Percentiles rank a stretch among this genome's conserved stretches.
phyloP scores from a whole-genome alignment of 2,113 vertebrate genomes.

The Archocentrus centrarchus region DNA sequence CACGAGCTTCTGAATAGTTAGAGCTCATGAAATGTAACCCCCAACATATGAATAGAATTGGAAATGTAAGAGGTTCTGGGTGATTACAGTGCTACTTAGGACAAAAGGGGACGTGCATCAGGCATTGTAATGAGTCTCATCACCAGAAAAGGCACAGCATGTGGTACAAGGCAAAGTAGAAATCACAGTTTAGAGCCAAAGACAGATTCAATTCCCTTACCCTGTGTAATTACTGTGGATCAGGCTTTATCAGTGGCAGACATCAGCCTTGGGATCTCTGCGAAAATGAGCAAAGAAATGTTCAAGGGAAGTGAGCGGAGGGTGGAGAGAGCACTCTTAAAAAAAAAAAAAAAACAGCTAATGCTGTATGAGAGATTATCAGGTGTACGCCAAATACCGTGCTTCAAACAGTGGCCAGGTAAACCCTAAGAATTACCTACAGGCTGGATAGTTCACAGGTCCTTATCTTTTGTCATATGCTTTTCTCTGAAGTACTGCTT shows the following conservation, averaged over 20 bases:
- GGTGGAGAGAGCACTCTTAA: conserved; percentile 32
- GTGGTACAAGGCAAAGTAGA: conserved; percentile 51
- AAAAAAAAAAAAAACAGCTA: conserved; percentile 4
- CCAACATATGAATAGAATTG: conserved; percentile 47
- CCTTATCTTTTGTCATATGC: conserved; percentile 54
- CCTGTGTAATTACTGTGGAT: conserved; percentile 72
- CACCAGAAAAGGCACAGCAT: conserved; percentile 55
- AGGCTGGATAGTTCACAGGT: conserved; percentile 33
- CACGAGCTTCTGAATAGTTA: conserved; percentile 21
- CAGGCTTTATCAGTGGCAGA: conserved; percentile 73
- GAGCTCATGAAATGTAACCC: conserved; percentile 36
- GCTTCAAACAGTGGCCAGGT: conserved; percentile 59
- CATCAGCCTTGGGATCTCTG: conserved; percentile 69
- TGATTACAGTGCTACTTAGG: conserved; percentile 59
- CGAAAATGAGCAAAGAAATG: conserved; percentile 69
- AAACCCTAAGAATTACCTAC: conserved; percentile 54
- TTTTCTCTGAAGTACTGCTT: conserved; percentile 54
- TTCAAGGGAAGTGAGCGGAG: conserved; percentile 56
- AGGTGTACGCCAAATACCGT: conserved; percentile 53
- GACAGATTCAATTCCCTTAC: conserved; percentile 71
- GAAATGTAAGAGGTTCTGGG: conserved; percentile 55
- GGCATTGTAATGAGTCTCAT: conserved; percentile 73
- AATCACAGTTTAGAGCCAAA: conserved; percentile 64
- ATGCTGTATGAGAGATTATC: conserved; percentile 67
- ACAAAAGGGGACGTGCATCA: conserved; percentile 63